phyloP scores from a whole-genome alignment of 2,888 invertebrate species.

The Lamellibrachia columna region DNA sequence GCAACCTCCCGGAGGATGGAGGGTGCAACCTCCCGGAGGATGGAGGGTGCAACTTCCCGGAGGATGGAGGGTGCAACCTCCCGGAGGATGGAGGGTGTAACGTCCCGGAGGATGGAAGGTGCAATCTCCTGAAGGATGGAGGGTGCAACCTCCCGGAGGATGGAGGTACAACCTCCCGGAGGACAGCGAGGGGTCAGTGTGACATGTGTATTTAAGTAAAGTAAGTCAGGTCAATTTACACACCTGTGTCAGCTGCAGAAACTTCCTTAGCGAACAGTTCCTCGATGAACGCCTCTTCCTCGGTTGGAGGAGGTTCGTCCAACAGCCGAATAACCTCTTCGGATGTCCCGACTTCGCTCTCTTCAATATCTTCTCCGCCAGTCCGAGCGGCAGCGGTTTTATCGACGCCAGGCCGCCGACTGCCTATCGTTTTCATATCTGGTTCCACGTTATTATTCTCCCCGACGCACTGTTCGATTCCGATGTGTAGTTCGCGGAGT shows the following conservation, averaged over 20 bases:
- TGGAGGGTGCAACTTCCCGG: too few species aligned
- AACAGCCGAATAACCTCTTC: neutral
- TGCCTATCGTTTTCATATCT: neutral
- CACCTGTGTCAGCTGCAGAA: neutral
- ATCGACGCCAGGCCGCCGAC: neutral
- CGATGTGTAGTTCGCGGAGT: slow-evolving; percentile 12
- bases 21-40: too few species aligned
- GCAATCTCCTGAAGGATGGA: too few species aligned
- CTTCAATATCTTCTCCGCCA: neutral
- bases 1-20: too few species aligned
- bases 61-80: too few species aligned
- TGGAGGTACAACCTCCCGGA: too few species aligned
- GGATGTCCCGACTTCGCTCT: neutral
- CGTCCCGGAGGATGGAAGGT: too few species aligned
- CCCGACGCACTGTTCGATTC: neutral
- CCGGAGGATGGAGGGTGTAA: too few species aligned
- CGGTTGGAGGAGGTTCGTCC: neutral
- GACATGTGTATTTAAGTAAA: too few species aligned
- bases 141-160: too few species aligned
- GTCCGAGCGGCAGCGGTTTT: neutral
- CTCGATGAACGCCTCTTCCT: neutral
- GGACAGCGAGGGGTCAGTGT: too few species aligned
- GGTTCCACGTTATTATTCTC: neutral
- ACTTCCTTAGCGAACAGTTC: slow-evolving; percentile 1
- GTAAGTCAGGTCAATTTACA: neutral